Base-by-base conservation (phyloP, 2,113 vertebrate genomes). In the Rhagologus leucostigma region DNA sequence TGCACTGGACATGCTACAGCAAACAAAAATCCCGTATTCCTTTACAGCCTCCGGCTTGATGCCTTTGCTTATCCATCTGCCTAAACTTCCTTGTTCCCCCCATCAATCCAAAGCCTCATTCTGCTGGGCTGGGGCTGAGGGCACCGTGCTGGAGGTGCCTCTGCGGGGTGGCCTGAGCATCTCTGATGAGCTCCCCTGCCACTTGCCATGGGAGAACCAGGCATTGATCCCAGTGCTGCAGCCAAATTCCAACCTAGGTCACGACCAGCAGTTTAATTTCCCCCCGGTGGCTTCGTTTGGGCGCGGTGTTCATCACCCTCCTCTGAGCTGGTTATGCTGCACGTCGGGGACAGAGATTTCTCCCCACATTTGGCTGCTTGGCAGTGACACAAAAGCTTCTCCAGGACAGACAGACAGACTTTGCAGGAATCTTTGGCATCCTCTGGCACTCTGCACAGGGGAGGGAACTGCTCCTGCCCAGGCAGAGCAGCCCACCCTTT, bases 211-310 rank as follows among this genome's bases (percentile, higher is more conserved):
- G 90, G 67, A 90, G 83, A 83, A 32, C 26, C 84, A 87, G 74
- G 49, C 90, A 77, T 94, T 70, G 90, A 79, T 77, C 90, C 93
- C 78, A 83, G 78, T 60, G 67, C 60, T 5, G 7, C 88, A 92
- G 94, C 82, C 95, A 90, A 95, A 67, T 90, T 89, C 90, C 82
- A 77, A n/a, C 52, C 78, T 21, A 70, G 93, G 75, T 60, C 84
- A 88, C 84, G 85, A 55, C 55, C 78, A 94, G 90, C 84, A 50
- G 70, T 76, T 91, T 93, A 44, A 92, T 96, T 97, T 83, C 75
- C 90, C 74, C 84, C 75, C 41, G 78, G 78, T 74, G 91, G 50
- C 85, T 93, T 57, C 30, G 26, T 90, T 77, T 91, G 90, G 75
- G 56, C 59, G 44, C 0, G 3, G 71, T 59, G 80, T 81, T 84